Percentiles rank a stretch among this genome's conserved stretches.
Evolutionary conservation across 2,113 vertebrate species (phyloP).

Genomic region (Myotis brandtii): DNA sequence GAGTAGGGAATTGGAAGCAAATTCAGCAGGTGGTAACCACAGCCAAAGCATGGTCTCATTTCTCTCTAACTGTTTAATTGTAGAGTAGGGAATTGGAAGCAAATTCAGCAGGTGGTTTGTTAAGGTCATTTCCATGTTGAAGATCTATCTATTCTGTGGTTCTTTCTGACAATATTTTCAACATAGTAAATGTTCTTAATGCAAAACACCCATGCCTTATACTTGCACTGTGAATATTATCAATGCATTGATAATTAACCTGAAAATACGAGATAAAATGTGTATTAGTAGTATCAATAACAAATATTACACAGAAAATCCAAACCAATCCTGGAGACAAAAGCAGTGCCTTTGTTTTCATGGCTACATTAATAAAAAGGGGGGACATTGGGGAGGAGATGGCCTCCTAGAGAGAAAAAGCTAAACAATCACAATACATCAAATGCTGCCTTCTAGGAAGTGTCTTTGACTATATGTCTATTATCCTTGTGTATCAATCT

Average conservation of each 20-base stretch:
- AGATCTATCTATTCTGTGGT: background rate
- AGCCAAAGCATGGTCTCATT: background rate
- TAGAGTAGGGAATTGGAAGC: background rate
- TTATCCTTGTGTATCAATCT: slow-evolving; percentile 25
- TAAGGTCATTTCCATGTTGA: background rate
- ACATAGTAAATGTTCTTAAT: background rate
- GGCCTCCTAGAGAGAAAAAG: slow-evolving; percentile 14
- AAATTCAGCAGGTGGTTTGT: background rate
- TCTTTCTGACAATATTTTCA: background rate
- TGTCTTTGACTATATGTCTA: background rate
- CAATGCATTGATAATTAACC: background rate
- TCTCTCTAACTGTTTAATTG: background rate
- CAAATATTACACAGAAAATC: background rate
- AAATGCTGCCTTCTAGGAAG: slow-evolving; percentile 4
- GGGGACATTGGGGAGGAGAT: background rate
- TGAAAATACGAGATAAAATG: background rate
- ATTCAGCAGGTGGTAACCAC: background rate
- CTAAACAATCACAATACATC: background rate
- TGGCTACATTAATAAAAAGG: background rate
- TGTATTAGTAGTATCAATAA: background rate
- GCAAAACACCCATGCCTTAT: background rate
- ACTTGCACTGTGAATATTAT: background rate
- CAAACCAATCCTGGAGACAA: background rate
- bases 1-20: background rate
- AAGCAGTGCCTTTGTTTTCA: background rate